Conservation (phyloP, 2,888 invertebrate species). For the Ochropleura leucogaster region DNA sequence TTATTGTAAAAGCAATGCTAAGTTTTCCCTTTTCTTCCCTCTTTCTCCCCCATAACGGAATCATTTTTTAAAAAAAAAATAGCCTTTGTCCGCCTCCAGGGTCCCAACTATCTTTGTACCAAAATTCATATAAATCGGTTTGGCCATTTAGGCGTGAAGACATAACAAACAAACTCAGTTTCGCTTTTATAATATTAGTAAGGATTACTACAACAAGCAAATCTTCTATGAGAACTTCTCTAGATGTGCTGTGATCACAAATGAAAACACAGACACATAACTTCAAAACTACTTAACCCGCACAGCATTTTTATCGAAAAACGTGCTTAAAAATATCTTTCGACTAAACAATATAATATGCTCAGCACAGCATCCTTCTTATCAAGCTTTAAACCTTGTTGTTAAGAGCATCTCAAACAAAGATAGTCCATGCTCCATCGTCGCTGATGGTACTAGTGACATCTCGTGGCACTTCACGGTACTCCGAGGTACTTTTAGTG, state of each 20-base stretch:
- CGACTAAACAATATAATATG: constrained; percentile 27
- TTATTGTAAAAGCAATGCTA: no score
- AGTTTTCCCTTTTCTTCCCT: no score
- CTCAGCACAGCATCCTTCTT: not conserved
- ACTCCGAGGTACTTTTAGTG: constrained; percentile 18
- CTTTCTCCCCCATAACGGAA: no score
- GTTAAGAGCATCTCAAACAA: constrained; percentile 30
- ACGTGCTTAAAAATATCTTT: constrained; percentile 50
- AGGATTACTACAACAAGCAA: not conserved
- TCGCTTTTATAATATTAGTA: no score
- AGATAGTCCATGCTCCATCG: constrained; percentile 50
- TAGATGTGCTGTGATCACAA: not conserved
- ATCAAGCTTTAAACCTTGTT: constrained; percentile 41
- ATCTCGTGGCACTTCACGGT: constrained; percentile 34
- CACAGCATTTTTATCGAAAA: constrained; percentile 32
- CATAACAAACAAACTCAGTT: no score
- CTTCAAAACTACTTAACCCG: not conserved
- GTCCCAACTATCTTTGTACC: no score
- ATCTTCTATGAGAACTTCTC: not conserved
- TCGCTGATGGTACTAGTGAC: constrained; percentile 35
- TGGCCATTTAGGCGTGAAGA: no score
- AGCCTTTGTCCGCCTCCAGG: no score
- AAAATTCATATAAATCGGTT: no score
- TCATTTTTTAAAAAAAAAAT: no score
- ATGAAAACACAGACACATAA: not conserved